Evolutionary conservation across 2,113 vertebrate species (phyloP), one percentile per base, ranked within the genome.

Genomic region (Elephantulus edwardii): DNA sequence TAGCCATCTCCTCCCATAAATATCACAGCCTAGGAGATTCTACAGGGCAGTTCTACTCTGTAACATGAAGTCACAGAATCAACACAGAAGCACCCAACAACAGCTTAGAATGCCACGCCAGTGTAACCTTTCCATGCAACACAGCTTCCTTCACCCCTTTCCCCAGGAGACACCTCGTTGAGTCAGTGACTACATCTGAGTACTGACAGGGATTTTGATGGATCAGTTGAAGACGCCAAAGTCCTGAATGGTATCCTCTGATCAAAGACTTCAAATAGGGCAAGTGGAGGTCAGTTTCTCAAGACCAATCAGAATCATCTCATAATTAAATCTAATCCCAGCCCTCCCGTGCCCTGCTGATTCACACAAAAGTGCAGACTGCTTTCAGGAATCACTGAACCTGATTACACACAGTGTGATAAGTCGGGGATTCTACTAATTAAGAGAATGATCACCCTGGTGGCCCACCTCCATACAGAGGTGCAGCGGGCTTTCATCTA

Each of bases 251-350:
- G 40, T 19, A 11, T 7, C 28, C 52, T 38, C 28, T 60, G 82
- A 95, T 92, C 85, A 95, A 95, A 94, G 93, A 20, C 85, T 90
- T 62, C 88, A 60, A 79, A 75, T 1, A 70, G 30, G 30, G 86
- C 70, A 78, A 48, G 79, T 0, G 9, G 76, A 89, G 50, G 30
- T 75, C 48, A 44, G 62, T 77, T 78, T 80, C 68, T 85, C 44
- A 42, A 48, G 80, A 74, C 50, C 44, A 1, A 48, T 54, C 64
- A 46, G 62, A 72, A 58, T 38, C 70, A 82, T 56, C 74, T 88
- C 14, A 1, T 66, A 50, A 89, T 93, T 89, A 64, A 40, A 60
- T 54, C 71, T 60, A 50, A 89, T 30, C n/a, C 84, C 78, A 2
- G 5, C 42, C 86, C 72, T 24, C 30, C n/a, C 46, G 24, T 28